Evolutionary conservation across 2,113 vertebrate genomes (phyloP).

Genomic region (Morone saxatilis): DNA sequence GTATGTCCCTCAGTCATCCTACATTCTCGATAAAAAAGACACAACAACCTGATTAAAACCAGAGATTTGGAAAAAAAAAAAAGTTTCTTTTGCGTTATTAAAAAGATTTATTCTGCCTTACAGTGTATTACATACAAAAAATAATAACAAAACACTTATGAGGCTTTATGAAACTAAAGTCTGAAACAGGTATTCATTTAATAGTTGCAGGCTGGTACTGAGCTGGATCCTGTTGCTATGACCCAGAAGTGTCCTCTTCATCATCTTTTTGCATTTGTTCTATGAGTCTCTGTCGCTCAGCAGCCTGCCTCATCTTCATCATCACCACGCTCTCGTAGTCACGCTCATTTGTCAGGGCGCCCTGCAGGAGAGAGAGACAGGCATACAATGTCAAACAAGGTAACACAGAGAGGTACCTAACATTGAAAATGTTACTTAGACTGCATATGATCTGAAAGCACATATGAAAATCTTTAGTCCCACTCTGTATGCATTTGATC

Average conservation of each 20-base stretch:
- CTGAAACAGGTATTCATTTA: slow-evolving; percentile 8
- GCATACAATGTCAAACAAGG: background rate
- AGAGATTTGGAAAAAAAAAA: background rate
- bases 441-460: background rate
- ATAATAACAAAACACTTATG: slow-evolving; percentile 25
- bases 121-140: slow-evolving; percentile 26
- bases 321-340: slow-evolving; percentile 97
- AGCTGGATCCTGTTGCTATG: slow-evolving; percentile 65
- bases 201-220: background rate
- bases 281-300: slow-evolving; percentile 93
- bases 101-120: slow-evolving; percentile 65
- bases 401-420: background rate
- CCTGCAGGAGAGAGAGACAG: slow-evolving; percentile 76
- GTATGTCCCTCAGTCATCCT: slow-evolving; percentile 15
- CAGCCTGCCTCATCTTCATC: slow-evolving; percentile 97
- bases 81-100: slow-evolving; percentile 6
- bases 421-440: background rate
- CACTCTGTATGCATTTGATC: background rate
- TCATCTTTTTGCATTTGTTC: slow-evolving; percentile 92
- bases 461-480: background rate
- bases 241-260: slow-evolving; percentile 74
- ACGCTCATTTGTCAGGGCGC: slow-evolving; percentile 86
- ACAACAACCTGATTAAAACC: slow-evolving; percentile 2
- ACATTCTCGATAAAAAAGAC: slow-evolving; percentile 16
- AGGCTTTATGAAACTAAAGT: slow-evolving; percentile 77